Evolutionary conservation across 2,888 invertebrate species (phyloP).

Genomic region (Pinctada fucata): DNA sequence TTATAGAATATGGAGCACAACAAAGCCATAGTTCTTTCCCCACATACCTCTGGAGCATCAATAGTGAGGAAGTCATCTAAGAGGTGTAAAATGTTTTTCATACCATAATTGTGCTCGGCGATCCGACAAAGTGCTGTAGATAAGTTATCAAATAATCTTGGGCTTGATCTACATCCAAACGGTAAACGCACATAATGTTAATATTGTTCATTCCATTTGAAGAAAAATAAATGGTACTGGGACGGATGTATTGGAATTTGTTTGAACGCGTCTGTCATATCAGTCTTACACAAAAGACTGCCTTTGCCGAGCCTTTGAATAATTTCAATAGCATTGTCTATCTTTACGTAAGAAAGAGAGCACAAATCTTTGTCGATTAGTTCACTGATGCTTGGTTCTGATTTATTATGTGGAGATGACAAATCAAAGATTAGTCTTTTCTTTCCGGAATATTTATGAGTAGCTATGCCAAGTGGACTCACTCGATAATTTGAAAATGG

Average conservation of each 20-base stretch:
- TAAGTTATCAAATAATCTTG: conserved; percentile 38
- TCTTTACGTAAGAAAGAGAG: conserved; percentile 37
- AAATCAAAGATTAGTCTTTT: conserved; percentile 18
- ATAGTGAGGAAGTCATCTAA: conserved; percentile 46
- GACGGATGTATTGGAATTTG: conserved; percentile 29
- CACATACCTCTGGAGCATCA: conserved; percentile 17
- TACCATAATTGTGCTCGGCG: conserved; percentile 37
- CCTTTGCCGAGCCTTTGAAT: conserved; percentile 29
- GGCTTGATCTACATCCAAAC: conserved; percentile 39
- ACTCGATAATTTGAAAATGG: background rate
- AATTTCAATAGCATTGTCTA: conserved; percentile 44
- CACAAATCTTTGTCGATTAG: conserved; percentile 43
- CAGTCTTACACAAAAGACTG: conserved; percentile 40
- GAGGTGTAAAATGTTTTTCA: conserved; percentile 38
- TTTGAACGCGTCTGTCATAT: conserved; percentile 44
- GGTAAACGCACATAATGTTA: conserved; percentile 31
- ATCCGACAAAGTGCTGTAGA: conserved; percentile 44
- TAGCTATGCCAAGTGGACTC: conserved; percentile 7
- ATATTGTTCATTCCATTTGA: conserved; percentile 38
- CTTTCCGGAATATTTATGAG: conserved; percentile 2
- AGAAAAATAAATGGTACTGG: conserved; percentile 33
- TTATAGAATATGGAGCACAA: conserved; percentile 32
- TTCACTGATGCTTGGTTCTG: conserved; percentile 33
- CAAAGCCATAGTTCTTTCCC: conserved; percentile 41
- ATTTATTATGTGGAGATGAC: conserved; percentile 11